Conservation (phyloP, 2,797 vertebrate species). For the Anguilla anguilla region DNA sequence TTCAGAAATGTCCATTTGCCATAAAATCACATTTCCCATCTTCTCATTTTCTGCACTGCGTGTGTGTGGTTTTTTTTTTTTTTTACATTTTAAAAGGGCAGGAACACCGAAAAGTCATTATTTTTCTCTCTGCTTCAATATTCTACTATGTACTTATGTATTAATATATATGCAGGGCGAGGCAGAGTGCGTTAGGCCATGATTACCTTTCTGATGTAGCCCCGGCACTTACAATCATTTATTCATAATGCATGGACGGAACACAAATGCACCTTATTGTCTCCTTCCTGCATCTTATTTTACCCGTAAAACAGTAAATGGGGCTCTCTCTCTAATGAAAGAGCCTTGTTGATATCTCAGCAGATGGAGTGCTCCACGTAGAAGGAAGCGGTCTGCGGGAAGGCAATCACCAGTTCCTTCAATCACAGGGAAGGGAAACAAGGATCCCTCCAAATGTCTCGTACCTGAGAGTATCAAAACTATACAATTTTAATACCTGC, state of each 20-base stretch:
- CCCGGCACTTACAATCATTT: constrained; percentile 87
- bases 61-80: background rate
- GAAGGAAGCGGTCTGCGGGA: constrained; percentile 87
- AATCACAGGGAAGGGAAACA: constrained; percentile 83
- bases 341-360: constrained; percentile 93
- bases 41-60: background rate
- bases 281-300: constrained; percentile 85
- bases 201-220: constrained; percentile 75
- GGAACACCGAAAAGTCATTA: constrained; percentile 72
- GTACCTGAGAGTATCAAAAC: constrained; percentile 86
- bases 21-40: background rate
- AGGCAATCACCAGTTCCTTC: constrained; percentile 95
- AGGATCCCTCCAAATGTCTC: constrained; percentile 85
- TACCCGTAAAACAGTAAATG: constrained; percentile 83
- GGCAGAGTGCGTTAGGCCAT: constrained; percentile 63
- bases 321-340: constrained; percentile 88
- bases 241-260: constrained; percentile 86
- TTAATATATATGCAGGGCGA: constrained; percentile 49
- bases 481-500: constrained; percentile 85
- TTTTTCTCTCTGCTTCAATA: constrained; percentile 65
- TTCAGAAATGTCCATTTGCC: constrained; percentile 16
- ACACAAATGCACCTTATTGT: constrained; percentile 92
- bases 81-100: background rate
- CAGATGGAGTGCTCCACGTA: constrained; percentile 77
- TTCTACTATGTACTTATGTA: constrained; percentile 65